Percentiles rank a stretch among this genome's conserved stretches.
Evolutionary conservation across 2,797 vertebrate species (phyloP).

Genomic region (Chaenodraco wilsoni): DNA sequence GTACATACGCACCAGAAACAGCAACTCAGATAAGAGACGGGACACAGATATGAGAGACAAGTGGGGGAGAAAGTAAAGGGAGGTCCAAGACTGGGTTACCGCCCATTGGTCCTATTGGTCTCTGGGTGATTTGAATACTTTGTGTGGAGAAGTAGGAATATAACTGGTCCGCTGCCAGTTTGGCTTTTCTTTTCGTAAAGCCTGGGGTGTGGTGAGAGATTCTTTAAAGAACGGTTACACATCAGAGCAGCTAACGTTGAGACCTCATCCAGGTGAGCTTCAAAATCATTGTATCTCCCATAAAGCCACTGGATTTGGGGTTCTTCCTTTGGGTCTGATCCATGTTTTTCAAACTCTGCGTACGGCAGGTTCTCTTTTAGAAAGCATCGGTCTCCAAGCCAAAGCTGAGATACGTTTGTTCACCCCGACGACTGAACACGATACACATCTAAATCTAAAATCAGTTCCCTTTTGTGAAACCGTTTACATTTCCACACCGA

Average conservation of each 20-base stretch:
- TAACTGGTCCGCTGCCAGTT: background rate
- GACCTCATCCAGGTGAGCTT: background rate
- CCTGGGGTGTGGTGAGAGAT: too few species aligned
- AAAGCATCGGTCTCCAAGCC: background rate
- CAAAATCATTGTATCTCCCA: background rate
- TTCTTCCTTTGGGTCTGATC: background rate
- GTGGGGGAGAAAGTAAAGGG: background rate
- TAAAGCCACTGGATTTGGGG: background rate
- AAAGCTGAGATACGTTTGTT: background rate
- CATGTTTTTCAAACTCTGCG: background rate
- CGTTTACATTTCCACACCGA: background rate
- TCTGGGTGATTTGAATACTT: background rate
- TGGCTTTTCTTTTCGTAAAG: background rate
- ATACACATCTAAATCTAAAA: background rate
- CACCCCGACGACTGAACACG: background rate
- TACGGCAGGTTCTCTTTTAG: background rate
- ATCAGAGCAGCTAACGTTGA: background rate
- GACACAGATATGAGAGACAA: background rate
- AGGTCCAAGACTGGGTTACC: background rate
- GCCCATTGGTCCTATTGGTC: too few species aligned
- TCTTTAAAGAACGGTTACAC: background rate
- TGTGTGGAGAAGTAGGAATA: background rate
- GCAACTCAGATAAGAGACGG: background rate
- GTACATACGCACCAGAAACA: constrained; percentile 14
- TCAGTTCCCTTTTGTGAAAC: background rate